Conservation (phyloP, 2,888 invertebrate genomes). For the Lomographa bimaculata region DNA sequence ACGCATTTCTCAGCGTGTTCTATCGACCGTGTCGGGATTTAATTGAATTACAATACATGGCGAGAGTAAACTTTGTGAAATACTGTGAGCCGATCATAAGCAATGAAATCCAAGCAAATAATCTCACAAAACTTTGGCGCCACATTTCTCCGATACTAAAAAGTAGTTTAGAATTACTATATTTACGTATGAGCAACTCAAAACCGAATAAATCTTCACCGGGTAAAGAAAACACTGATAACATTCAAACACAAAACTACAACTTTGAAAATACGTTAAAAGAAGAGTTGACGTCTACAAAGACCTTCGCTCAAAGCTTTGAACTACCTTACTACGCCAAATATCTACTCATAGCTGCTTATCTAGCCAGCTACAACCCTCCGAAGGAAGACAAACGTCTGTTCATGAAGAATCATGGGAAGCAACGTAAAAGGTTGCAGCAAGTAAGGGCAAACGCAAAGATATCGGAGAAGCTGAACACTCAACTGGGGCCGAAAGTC, state of each 20-base stretch:
- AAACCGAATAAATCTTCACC: slow-evolving; percentile 51
- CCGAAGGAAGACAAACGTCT: slow-evolving; percentile 93
- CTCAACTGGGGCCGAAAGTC: slow-evolving; percentile 91
- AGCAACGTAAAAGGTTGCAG: slow-evolving; percentile 86
- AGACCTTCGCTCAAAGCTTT: slow-evolving; percentile 85
- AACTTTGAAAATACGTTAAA: slow-evolving; percentile 66
- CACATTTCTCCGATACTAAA: slow-evolving; percentile 90
- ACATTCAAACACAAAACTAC: slow-evolving; percentile 31
- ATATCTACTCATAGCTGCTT: slow-evolving; percentile 94
- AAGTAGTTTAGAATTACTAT: slow-evolving; percentile 89
- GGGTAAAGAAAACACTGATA: slow-evolving; percentile 61
- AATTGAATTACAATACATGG: slow-evolving; percentile 91
- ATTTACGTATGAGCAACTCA: slow-evolving; percentile 85
- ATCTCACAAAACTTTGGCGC: slow-evolving; percentile 90
- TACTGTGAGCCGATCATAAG: slow-evolving; percentile 91
- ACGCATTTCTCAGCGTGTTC: slow-evolving; percentile 92
- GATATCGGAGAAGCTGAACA: slow-evolving; percentile 81
- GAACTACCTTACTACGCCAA: slow-evolving; percentile 96
- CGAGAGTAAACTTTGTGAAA: slow-evolving; percentile 88
- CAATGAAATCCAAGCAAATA: slow-evolving; percentile 84
- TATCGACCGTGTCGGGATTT: slow-evolving; percentile 93
- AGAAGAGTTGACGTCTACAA: slow-evolving; percentile 74
- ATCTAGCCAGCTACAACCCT: slow-evolving; percentile 96
- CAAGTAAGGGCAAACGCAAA: slow-evolving; percentile 85
- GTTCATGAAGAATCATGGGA: slow-evolving; percentile 91